Base-by-base conservation (phyloP, 2,797 vertebrate genomes). In the Psittacula derbiana region DNA sequence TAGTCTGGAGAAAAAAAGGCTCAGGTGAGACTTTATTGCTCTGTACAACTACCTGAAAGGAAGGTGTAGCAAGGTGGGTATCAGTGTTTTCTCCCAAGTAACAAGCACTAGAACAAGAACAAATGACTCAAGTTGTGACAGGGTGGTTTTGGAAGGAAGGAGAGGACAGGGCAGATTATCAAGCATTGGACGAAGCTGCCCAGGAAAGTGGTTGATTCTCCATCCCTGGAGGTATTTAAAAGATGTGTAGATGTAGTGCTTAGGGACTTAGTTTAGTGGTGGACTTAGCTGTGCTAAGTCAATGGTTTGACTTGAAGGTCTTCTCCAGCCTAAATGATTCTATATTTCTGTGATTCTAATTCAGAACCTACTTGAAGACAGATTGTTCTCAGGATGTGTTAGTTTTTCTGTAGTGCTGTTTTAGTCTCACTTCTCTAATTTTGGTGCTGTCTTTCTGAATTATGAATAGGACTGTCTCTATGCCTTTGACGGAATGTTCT, bases 61-160 rank as follows among this genome's bases (percentile, higher is more conserved):
- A 21, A 10, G 8, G 3, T 38, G 31, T 21, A 47, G 19, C 0
- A 0, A 16, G 0, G 0, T 20, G 16, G 0, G 0, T 6, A 13
- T 49, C 3, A 2, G 12, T 41, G 11, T 80, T 40, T 52, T 47
- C 23, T 58, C 30, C 8, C 27, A 27, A 8, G 6, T n/a, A 38
- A 25, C 7, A 52, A 70, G 27, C 4, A 1, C 46, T 10, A 69
- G 8, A 14, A 15, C 5, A 44, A 58, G 38, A 58, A 6, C 12
- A 74, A 80, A 52, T 1, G 3, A 7, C 30, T 52, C 16, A 30
- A 11, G 30, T 7, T 80, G 30, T 28, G 4, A 25, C 49, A 52
- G 8, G 13, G 21, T 10, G 14, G 55, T 33, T 57, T 57, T 24
- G 55, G 55, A 57, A 57, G 31, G 20, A 33, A 57, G n/a, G 21